These are phyloP conservation scores for Xiphias gladius DNA, from an alignment of 2,113 vertebrate species.

Conservation along the genomic window DNA sequence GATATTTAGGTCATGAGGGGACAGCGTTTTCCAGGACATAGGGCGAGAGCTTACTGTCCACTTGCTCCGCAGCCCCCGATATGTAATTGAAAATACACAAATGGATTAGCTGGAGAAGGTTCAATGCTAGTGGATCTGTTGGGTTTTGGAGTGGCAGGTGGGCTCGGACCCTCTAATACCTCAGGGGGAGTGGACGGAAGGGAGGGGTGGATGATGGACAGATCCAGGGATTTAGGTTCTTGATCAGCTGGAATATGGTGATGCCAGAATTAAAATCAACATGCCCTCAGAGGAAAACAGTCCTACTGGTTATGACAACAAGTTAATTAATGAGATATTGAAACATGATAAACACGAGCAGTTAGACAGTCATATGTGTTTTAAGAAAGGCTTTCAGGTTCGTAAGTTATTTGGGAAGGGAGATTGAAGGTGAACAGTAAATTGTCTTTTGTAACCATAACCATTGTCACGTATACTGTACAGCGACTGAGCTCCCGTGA, in stretches of 20 bases:
- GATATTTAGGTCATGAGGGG: slow-evolving; percentile 80
- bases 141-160: slow-evolving; percentile 53
- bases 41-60: slow-evolving; percentile 75
- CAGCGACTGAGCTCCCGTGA: not conserved
- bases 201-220: slow-evolving; percentile 25
- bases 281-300: slow-evolving; percentile 37
- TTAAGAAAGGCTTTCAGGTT: not conserved
- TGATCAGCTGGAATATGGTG: slow-evolving; percentile 62
- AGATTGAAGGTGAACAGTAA: too few relatives aligned
- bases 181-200: not conserved
- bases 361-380: not conserved
- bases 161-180: slow-evolving; percentile 68
- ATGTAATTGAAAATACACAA: slow-evolving; percentile 81
- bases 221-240: slow-evolving; percentile 69
- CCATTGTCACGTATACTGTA: not conserved
- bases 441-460: too few relatives aligned
- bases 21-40: slow-evolving; percentile 68
- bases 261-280: slow-evolving; percentile 64
- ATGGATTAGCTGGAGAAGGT: slow-evolving; percentile 81
- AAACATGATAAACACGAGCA: not conserved
- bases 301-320: not conserved
- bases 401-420: too few relatives aligned
- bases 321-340: not conserved
- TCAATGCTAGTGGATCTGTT: slow-evolving; percentile 63
- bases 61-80: slow-evolving; percentile 55